Percentiles rank a stretch among this genome's conserved stretches.
These are phyloP conservation scores for Brachionus paranguensis DNA, from an alignment of 1,140 invertebrate species.

Conservation along the genomic window DNA sequence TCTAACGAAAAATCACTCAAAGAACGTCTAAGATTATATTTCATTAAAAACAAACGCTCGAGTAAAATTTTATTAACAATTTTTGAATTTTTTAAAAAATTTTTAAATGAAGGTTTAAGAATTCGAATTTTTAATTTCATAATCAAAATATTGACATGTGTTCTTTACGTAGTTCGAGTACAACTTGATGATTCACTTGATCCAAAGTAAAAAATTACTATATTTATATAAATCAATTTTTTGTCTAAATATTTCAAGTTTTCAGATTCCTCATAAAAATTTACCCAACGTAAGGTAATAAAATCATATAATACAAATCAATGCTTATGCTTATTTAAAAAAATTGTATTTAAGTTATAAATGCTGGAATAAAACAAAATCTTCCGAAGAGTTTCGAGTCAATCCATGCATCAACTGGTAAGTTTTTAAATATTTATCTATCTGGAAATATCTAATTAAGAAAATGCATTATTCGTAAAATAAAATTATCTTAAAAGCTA, in stretches of 20 bases:
- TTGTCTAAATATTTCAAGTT: constrained; percentile 16
- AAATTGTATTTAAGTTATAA: background rate
- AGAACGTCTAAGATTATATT: constrained; percentile 92
- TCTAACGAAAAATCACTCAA: constrained; percentile 98
- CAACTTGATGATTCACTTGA: constrained; percentile 65
- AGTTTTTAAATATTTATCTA: background rate
- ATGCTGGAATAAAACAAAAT: background rate
- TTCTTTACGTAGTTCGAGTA: constrained; percentile 88
- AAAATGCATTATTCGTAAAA: too few relatives aligned
- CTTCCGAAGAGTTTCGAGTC: constrained; percentile 72
- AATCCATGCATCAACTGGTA: constrained; percentile 79
- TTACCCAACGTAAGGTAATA: background rate
- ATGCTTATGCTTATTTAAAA: background rate
- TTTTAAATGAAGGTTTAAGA: constrained; percentile 69
- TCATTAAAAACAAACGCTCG: constrained; percentile 96
- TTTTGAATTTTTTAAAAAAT: background rate
- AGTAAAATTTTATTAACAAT: constrained; percentile 68
- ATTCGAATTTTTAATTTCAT: constrained; percentile 93
- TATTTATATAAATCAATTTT: background rate
- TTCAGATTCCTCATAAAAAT: constrained; percentile 30
- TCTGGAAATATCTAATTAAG: too few relatives aligned
- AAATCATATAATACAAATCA: background rate
- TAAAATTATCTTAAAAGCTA: too few relatives aligned
- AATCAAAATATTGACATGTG: constrained; percentile 88
- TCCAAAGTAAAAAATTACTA: background rate